Conservation (phyloP, 2,113 vertebrate species). For the Raja brachyura region DNA sequence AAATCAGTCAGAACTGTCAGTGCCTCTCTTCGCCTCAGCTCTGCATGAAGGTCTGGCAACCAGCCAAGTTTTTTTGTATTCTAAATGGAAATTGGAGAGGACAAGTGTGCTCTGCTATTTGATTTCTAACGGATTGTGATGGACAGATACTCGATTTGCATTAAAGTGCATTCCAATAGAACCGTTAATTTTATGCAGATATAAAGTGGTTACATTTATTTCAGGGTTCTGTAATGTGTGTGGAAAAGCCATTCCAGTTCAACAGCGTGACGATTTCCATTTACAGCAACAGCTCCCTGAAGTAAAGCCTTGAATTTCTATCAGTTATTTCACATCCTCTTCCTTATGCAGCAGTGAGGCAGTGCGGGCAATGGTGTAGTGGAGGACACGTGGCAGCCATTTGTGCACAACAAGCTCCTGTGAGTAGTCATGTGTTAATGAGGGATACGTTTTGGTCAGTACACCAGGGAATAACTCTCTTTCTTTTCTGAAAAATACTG, state of each 20-base stretch:
- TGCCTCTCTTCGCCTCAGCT: not conserved
- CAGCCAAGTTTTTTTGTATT: not conserved
- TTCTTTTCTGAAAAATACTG: too few relatives aligned
- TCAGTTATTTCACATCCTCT: too few relatives aligned
- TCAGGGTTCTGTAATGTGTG: not conserved
- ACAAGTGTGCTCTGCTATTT: not conserved
- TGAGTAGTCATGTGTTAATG: too few relatives aligned
- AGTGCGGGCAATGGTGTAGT: too few relatives aligned
- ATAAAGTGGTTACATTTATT: not conserved
- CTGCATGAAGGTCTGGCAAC: conserved; percentile 10
- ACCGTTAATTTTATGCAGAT: not conserved
- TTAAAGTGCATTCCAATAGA: not conserved
- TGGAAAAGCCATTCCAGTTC: not conserved
- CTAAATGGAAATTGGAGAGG: not conserved
- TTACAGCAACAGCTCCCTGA: not conserved
- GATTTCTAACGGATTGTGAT: not conserved
- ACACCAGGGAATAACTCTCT: too few relatives aligned
- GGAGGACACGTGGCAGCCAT: too few relatives aligned
- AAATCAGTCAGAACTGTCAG: conserved; percentile 9
- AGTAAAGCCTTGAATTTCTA: too few relatives aligned
- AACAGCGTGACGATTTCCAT: not conserved
- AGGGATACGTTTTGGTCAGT: too few relatives aligned
- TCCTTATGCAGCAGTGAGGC: too few relatives aligned
- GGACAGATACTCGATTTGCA: conserved; percentile 5
- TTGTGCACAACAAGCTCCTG: too few relatives aligned